Evolutionary conservation across 1,140 invertebrate genomes (phyloP).

Genomic region (Lordiphosa stackelbergi): DNA sequence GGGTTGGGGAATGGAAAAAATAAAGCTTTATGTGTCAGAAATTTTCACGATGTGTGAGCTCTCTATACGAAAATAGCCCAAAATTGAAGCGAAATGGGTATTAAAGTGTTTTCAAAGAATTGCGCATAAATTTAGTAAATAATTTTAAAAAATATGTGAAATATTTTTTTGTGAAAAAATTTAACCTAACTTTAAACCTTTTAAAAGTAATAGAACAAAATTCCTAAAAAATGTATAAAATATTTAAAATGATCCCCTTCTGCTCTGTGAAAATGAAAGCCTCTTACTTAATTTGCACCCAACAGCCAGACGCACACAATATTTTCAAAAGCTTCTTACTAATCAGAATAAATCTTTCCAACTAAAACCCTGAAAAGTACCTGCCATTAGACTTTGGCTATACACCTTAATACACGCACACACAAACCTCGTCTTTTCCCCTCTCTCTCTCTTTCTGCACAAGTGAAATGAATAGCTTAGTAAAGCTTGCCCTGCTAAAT

Average conservation of each 20-base stretch:
- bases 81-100: no score
- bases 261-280: no score
- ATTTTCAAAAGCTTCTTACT: constrained; percentile 12
- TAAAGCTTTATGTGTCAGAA: constrained; percentile 11
- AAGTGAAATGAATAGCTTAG: constrained; percentile 14
- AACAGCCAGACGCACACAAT: background rate
- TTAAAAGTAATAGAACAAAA: no score
- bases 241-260: no score
- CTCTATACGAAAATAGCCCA: no score
- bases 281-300: no score
- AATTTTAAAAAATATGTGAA: no score
- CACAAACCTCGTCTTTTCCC: background rate
- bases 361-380: constrained; percentile 42
- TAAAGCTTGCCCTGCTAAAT: constrained; percentile 1
- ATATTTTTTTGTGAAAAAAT: no score
- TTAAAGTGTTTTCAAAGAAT: no score
- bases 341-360: constrained; percentile 41
- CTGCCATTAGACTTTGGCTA: constrained; percentile 22
- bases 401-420: constrained; percentile 26
- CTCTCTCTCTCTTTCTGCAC: background rate
- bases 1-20: background rate
- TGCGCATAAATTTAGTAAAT: no score
- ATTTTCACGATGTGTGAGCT: constrained; percentile 1
- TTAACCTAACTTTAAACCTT: no score
- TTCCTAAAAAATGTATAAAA: no score